Conservation (phyloP, 2,113 vertebrate species). For the Paramormyrops kingsleyae region DNA sequence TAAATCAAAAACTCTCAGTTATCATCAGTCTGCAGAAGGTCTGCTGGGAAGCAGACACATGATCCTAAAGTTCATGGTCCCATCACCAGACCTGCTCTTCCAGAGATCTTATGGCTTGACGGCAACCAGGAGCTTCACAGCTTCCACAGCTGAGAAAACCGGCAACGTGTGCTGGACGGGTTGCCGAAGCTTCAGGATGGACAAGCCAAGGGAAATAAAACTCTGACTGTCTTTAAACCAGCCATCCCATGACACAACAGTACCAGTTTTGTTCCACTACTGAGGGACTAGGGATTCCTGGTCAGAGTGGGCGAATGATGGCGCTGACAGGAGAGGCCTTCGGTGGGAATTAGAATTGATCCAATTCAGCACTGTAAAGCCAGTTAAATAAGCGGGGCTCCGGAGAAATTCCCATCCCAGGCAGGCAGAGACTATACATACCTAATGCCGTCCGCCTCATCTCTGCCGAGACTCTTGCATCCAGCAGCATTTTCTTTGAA, state of each 20-base stretch:
- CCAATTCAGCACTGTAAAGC: background rate
- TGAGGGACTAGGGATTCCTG: background rate
- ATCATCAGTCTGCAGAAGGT: background rate
- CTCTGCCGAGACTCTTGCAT: background rate
- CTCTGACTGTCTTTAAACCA: background rate
- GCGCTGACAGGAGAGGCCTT: background rate
- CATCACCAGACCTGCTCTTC: background rate
- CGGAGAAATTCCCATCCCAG: background rate
- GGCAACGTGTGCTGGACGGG: background rate
- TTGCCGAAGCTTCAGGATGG: background rate
- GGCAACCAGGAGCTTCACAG: background rate
- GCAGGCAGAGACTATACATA: background rate
- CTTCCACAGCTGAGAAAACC: background rate
- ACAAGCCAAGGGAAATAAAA: background rate
- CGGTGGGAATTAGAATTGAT: background rate
- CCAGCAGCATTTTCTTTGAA: background rate
- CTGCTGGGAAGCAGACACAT: background rate
- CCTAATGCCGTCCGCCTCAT: background rate
- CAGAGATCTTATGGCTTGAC: background rate
- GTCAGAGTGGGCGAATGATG: background rate
- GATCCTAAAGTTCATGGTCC: background rate
- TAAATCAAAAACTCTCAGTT: background rate
- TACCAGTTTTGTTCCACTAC: background rate
- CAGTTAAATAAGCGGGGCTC: no score
- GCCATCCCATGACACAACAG: background rate